Evolutionary conservation across 2,113 vertebrate genomes (phyloP), one percentile per base, ranked within the genome.

Genomic region (Mystacornis crossleyi): DNA sequence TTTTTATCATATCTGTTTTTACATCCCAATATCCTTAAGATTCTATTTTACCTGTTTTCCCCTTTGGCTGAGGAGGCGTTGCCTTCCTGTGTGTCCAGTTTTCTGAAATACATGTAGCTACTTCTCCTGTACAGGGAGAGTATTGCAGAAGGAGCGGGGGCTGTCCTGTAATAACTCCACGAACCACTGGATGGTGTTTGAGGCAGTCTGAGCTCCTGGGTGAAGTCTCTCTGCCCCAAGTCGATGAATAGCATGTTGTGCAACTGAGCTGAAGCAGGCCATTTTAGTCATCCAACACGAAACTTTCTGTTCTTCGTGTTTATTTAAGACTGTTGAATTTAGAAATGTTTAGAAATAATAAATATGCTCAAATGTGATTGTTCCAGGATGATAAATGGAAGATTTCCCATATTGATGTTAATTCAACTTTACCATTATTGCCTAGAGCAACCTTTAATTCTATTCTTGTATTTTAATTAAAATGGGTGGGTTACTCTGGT

Each of bases 101-200:
- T 77, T 82, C 34, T 81, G 80, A 77, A 87, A 61, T 54, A 50
- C 18, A 64, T 89, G 57, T 10, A 58, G 15, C 14, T 74, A 9
- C 42, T 53, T 74, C 74, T 55, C 36, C 70, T 40, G 47, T 23
- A 9, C 65, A 81, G 60, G 14, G 6, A 70, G 53, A 31, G 34
- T 5, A 6, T 10, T 3, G 36, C 53, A 53, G 88, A n/a, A 1
- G 15, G 51, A 67, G 64, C 48, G 18, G 65, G 42, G 89, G 47
- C 71, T 89, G 55, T 55, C 75, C 58, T 94, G 95, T 81, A 94
- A 10, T 97, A 88, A 94, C 92, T 93, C 31, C 43, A 10, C 29
- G 94, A 86, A 84, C 95, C 96, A 95, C 95, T 86, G 92, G 95
- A 78, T 96, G 96, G 95, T 84, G 96, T 94, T 96, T 97, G 79